phyloP scores from a whole-genome alignment of 1,140 invertebrate species.

The Trypoxylus dichotomus region DNA sequence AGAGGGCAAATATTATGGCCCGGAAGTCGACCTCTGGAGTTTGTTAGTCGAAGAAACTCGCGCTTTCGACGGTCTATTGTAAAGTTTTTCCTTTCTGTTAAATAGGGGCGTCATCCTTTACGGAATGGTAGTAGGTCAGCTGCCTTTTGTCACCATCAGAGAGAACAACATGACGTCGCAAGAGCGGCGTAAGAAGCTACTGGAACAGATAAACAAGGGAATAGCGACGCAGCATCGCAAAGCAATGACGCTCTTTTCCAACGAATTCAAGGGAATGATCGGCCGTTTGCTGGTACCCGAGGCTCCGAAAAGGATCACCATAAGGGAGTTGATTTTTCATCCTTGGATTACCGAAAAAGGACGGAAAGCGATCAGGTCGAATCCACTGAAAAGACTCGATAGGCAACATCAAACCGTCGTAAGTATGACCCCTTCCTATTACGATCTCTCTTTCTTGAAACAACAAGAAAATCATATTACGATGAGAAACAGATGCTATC shows the following conservation, averaged over 20 bases:
- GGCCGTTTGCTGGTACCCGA: slow-evolving; percentile 45
- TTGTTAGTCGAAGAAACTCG: slow-evolving; percentile 59
- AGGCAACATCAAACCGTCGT: slow-evolving; percentile 34
- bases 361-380: slow-evolving; percentile 41
- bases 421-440: slow-evolving; percentile 1
- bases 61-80: neutral
- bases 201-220: slow-evolving; percentile 66
- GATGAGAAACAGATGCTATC: neutral
- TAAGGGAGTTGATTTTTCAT: slow-evolving; percentile 46
- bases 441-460: neutral
- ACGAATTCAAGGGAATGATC: slow-evolving; percentile 47
- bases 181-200: slow-evolving; percentile 60
- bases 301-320: slow-evolving; percentile 44
- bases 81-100: slow-evolving; percentile 36
- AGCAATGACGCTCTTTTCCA: slow-evolving; percentile 51
- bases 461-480: neutral
- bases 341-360: slow-evolving; percentile 52
- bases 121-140: slow-evolving; percentile 66
- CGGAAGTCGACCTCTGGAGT: slow-evolving; percentile 78
- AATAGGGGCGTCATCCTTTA: slow-evolving; percentile 69
- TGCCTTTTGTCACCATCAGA: slow-evolving; percentile 63
- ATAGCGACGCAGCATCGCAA: slow-evolving; percentile 56
- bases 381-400: slow-evolving; percentile 45
- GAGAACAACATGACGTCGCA: slow-evolving; percentile 56
- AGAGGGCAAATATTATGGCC: slow-evolving; percentile 64